Evolutionary conservation across 2,888 invertebrate species (phyloP), one percentile per base, ranked within the genome.

Genomic region (Melanargia galathea): DNA sequence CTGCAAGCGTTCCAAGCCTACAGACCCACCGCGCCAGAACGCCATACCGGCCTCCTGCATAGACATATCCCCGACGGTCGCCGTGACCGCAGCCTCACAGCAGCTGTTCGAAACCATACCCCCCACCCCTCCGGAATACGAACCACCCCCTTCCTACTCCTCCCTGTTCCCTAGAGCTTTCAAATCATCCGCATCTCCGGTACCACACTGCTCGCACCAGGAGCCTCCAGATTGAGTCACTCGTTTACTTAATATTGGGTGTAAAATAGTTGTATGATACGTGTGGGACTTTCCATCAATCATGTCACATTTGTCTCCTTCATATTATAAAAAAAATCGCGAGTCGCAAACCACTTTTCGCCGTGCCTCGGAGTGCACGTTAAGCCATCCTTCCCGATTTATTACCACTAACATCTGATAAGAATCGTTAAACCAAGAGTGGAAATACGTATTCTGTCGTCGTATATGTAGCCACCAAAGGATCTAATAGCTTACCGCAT

Each of bases 111-210:
- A 84, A 30, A 86, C 92, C 10, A 78, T 81, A 0, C 81, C 82
- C 10, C 79, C 86, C 11, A 81, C 86, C 1, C 93, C 93, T 0
- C 95, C 95, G 2, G 93, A 93, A 72, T 95, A 95, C 79, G 94
- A 95, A 66, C 93, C 94, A 1, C 92, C 92, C 2, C 95, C 95
- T 0, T 92, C 94, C 0, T 95, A 95, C 79, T 93, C 93, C 52
- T 93, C 93, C 0, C 86, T 95, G 1, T 95, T 95, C 83, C 95
- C 95, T 0, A 77, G 88, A 58, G 87, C 87, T 46, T 88, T 83
- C 79, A 91, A 91, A 70, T 86, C 87, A 1, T 85, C 87, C 38
- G 86, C 90, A 1, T 85, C 88, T 0, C 88, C 90, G 0, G 80
- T 89, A 3, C 87, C 90, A 24, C 90, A 90, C 75, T 89, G 90